Evolutionary conservation across 2,888 invertebrate species (phyloP).

Genomic region (Globia sparganii): DNA sequence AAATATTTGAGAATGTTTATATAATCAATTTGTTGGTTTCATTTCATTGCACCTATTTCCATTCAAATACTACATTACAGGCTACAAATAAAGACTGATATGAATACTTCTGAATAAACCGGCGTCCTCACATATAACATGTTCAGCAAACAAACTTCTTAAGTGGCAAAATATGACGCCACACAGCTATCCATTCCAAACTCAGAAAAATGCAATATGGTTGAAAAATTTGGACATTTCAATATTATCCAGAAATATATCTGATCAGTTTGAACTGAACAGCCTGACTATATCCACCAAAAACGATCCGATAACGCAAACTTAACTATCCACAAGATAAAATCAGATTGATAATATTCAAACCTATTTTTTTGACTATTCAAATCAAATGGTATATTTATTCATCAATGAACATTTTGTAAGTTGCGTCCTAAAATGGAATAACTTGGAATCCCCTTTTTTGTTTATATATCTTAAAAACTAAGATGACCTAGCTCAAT

Average conservation of each 20-base stretch:
- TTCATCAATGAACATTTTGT: too few species aligned
- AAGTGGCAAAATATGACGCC: neutral
- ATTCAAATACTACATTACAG: neutral
- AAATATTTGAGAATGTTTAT: constrained; percentile 91
- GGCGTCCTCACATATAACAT: neutral
- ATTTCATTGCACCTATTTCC: constrained; percentile 52
- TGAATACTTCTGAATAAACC: neutral
- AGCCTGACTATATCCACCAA: too few species aligned
- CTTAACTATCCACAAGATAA: neutral
- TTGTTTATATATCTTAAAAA: too few species aligned
- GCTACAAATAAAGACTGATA: neutral
- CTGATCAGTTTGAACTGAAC: neutral
- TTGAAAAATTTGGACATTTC: too few species aligned
- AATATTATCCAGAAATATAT: neutral
- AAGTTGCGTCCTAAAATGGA: too few species aligned
- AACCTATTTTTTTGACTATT: too few species aligned
- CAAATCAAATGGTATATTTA: too few species aligned
- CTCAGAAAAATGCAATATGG: neutral
- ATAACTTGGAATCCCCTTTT: too few species aligned
- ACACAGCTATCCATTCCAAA: neutral
- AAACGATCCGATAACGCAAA: neutral
- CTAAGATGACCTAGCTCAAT: too few species aligned
- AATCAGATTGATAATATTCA: neutral
- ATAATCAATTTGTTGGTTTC: constrained; percentile 83
- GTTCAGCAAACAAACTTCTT: neutral